Base-by-base conservation (phyloP, 1,140 invertebrate species). In the Drosophila nigrodunni region DNA sequence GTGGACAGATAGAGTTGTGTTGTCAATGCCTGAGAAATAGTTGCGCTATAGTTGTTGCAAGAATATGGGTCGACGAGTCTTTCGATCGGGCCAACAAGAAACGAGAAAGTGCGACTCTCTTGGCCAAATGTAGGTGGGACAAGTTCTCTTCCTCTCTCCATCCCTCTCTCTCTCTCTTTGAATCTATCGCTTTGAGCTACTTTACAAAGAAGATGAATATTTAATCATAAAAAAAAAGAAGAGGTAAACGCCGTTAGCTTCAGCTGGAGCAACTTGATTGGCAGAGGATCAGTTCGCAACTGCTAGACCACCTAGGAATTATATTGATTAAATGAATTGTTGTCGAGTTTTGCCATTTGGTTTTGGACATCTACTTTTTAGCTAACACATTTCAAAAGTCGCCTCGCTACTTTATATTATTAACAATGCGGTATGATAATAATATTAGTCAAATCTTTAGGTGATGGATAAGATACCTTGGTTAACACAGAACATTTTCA, bases 1-100 rank as follows among this genome's bases (percentile, higher is more conserved):
- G 8, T 39, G 55, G 67, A 55, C 34, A 62, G 41, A 47, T 41
- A 25, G 39, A 73, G 62, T 54, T 41, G 50, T 11, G 52, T 58
- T 67, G 54, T 70, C 68, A 71, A 69, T 61, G 66, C 37, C 66
- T 61, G 62, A 50, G 46, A 69, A 68, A 74, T 59, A 68, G 72
- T 70, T 57, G 72, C 57, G 58, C 64, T 60, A 58, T 50, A 79
- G 77, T 80, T 78, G 76, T 70, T 60, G 77, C 44, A 68, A 49
- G 86, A 86, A 86, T 86, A 86, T 86, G 67, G 82, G 82, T 86
- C 82, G 83, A 60, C 65, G n/a, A 52, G 64, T 73, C 70, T 59
- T 25, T 55, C 25, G 49, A 55, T 55, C 37, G 50, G 37, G 58
- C 58, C 61, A 78, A 78, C 74, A 78, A 78, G 74, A 81, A 81